Evolutionary conservation across 2,797 vertebrate species (phyloP).

Genomic region (Brachyalestes nurse): DNA sequence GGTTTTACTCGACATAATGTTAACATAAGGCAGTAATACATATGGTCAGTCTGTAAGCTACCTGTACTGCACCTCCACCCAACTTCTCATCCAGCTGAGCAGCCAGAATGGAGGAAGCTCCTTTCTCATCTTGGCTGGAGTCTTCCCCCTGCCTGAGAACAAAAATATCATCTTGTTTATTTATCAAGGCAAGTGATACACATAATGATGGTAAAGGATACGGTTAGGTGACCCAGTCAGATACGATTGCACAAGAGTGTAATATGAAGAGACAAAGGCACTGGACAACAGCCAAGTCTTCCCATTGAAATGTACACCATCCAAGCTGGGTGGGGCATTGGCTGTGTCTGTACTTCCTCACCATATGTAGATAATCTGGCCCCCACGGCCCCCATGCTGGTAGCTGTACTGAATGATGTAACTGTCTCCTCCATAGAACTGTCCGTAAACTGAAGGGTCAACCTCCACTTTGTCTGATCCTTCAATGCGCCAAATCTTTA

Average conservation of each 20-base stretch:
- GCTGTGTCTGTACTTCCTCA: slow-evolving; percentile 52
- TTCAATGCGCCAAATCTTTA: slow-evolving; percentile 75
- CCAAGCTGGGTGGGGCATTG: background rate
- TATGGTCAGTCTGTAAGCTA: slow-evolving; percentile 28
- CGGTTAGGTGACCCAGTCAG: background rate
- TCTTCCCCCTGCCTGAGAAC: slow-evolving; percentile 73
- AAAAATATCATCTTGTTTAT: background rate
- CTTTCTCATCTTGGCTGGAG: slow-evolving; percentile 69
- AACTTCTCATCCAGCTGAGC: slow-evolving; percentile 67
- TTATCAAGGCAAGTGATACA: background rate
- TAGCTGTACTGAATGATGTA: slow-evolving; percentile 76
- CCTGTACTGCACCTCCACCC: slow-evolving; percentile 71
- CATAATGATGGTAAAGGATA: slow-evolving; percentile 7
- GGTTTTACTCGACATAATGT: too few species aligned
- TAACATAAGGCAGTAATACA: too few species aligned
- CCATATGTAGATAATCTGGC: slow-evolving; percentile 75
- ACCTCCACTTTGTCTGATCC: slow-evolving; percentile 65
- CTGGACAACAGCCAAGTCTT: slow-evolving; percentile 15
- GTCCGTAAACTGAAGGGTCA: slow-evolving; percentile 59
- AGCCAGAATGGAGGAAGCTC: slow-evolving; percentile 65
- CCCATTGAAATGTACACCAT: background rate
- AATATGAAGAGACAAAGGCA: slow-evolving; percentile 37
- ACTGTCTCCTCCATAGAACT: slow-evolving; percentile 77
- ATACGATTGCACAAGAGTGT: slow-evolving; percentile 33
- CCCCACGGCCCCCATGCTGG: slow-evolving; percentile 39